Evolutionary conservation across 30 jellyfish, hydroid and myxozoan species (phyloP).

Genomic region (Pelagia noctiluca): DNA sequence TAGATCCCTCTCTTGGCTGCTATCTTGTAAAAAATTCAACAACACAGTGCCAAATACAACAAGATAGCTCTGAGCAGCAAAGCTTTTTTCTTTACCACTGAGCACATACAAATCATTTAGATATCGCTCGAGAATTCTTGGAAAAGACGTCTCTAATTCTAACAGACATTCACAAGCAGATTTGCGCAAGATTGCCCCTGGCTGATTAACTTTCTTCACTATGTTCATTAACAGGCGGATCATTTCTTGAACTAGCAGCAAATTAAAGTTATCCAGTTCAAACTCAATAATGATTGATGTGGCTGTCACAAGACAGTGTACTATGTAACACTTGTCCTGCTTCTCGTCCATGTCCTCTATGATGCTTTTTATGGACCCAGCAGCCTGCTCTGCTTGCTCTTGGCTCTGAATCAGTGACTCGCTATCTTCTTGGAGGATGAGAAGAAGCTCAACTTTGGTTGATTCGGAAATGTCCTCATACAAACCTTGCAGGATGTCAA

Average conservation of each 20-base stretch:
- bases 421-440: conserved; percentile 52
- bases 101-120: conserved; percentile 22
- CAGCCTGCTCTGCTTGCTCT: conserved; percentile 70
- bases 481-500: conserved; percentile 53
- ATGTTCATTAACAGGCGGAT: background rate
- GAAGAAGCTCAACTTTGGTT: conserved; percentile 40
- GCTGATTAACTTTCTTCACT: conserved; percentile 32
- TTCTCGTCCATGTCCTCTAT: conserved; percentile 6
- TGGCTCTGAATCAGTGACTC: conserved; percentile 46
- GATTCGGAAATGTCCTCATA: conserved; percentile 57
- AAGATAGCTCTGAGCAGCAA: conserved; percentile 46
- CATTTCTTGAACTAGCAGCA: conserved; percentile 28
- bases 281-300: conserved; percentile 45
- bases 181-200: conserved; percentile 40
- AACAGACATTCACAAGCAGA: conserved; percentile 58
- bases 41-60: conserved; percentile 37
- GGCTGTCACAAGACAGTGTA: conserved; percentile 60
- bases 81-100: conserved; percentile 40
- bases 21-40: conserved; percentile 16
- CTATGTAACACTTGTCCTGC: conserved; percentile 29
- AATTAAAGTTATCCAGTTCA: conserved; percentile 42
- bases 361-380: conserved; percentile 47
- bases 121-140: conserved; percentile 15
- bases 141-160: conserved; percentile 47
- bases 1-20: background rate